Percentiles rank a stretch among this genome's conserved stretches.
These are phyloP conservation scores for Arbacia lixula DNA, from an alignment of 53 echinoderm and acorn worm genomes.

Conservation along the genomic window DNA sequence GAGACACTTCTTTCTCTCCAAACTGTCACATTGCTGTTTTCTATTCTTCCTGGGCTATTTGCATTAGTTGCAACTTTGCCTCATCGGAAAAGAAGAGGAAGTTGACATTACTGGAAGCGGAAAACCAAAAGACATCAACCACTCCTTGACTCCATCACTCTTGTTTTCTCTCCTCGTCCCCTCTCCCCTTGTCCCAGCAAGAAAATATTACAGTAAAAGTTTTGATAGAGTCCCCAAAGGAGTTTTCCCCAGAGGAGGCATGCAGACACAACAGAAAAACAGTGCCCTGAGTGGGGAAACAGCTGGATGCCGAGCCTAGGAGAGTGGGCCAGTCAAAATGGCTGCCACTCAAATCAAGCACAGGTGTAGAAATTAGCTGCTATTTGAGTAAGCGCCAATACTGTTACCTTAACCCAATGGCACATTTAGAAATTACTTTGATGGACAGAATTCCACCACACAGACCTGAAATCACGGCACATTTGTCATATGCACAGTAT, in stretches of 20 bases:
- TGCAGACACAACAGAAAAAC: slow-evolving; percentile 47
- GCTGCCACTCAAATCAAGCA: slow-evolving; percentile 38
- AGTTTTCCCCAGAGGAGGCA: slow-evolving; percentile 35
- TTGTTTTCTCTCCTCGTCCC: background rate
- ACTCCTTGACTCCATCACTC: slow-evolving; percentile 1
- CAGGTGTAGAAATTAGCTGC: too few species aligned
- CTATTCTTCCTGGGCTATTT: background rate
- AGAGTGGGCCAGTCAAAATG: slow-evolving; percentile 3
- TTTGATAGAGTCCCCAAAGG: slow-evolving; percentile 40
- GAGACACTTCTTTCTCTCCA: background rate
- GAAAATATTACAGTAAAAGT: background rate
- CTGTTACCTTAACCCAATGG: too few species aligned
- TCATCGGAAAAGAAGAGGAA: background rate
- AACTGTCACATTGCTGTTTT: background rate
- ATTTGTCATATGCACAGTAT: too few species aligned
- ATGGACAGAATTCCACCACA: too few species aligned
- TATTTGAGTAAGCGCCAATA: too few species aligned
- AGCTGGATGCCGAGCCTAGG: slow-evolving; percentile 54
- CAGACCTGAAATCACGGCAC: too few species aligned
- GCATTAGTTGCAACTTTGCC: slow-evolving; percentile 9
- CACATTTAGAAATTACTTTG: too few species aligned
- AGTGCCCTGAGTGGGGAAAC: slow-evolving; percentile 42
- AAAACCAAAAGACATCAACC: background rate
- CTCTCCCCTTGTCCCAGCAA: slow-evolving; percentile 2
- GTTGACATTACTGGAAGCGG: slow-evolving; percentile 5